Evolutionary conservation across 2,113 vertebrate species (phyloP).

Genomic region (Grantiella picta): DNA sequence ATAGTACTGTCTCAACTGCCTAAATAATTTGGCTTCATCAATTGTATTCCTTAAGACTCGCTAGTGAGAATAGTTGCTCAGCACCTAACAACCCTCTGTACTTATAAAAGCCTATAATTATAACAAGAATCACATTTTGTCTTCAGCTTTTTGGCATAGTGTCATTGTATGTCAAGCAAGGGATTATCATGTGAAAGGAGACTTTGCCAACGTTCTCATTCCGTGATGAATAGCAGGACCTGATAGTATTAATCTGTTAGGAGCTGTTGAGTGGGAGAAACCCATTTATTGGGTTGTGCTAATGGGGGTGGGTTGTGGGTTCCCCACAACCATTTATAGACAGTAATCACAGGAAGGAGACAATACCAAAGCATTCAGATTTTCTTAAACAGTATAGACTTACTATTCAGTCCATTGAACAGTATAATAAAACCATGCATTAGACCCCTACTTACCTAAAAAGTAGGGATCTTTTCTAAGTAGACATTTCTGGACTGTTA

Average conservation of each 20-base stretch:
- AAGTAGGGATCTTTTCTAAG: neutral
- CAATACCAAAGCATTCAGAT: neutral
- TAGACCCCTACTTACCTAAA: neutral
- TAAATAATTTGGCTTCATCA: neutral
- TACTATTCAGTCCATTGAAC: neutral
- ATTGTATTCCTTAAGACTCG: slow-evolving; percentile 29
- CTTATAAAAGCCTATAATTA: slow-evolving; percentile 73
- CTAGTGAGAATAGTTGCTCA: slow-evolving; percentile 48
- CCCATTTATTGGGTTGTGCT: neutral
- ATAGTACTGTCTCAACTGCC: neutral
- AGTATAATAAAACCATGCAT: neutral
- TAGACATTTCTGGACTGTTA: neutral
- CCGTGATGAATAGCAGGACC: slow-evolving; percentile 22
- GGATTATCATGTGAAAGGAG: slow-evolving; percentile 53
- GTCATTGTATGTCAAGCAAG: slow-evolving; percentile 48
- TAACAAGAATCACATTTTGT: slow-evolving; percentile 43
- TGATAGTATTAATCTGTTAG: slow-evolving; percentile 25
- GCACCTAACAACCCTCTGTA: neutral
- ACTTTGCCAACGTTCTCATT: slow-evolving; percentile 19
- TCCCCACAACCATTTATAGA: neutral
- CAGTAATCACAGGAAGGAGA: neutral
- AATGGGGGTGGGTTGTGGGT: neutral
- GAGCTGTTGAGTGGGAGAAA: neutral
- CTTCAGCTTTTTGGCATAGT: slow-evolving; percentile 25
- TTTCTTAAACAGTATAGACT: neutral